Conservation (phyloP, 2,113 vertebrate species). For the Sander vitreus region DNA sequence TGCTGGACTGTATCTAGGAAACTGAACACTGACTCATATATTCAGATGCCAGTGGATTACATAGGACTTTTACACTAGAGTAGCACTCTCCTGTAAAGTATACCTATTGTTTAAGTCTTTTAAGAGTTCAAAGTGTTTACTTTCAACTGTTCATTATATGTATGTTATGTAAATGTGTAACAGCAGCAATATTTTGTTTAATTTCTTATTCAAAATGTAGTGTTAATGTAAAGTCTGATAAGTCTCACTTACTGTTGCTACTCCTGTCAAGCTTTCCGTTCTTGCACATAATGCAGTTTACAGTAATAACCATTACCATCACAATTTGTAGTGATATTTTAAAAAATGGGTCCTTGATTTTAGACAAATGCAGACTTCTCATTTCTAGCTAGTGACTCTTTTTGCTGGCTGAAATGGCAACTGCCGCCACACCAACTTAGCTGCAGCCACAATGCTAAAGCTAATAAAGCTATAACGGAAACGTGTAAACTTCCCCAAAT, state of each 20-base stretch:
- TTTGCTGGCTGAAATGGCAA: too few relatives aligned
- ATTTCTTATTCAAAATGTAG: background rate
- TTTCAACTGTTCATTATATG: too few relatives aligned
- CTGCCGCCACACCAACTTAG: too few relatives aligned
- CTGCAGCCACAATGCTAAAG: too few relatives aligned
- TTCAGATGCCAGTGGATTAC: slow-evolving; percentile 23
- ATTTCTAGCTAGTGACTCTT: too few relatives aligned
- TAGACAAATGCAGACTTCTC: too few relatives aligned
- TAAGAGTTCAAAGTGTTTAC: background rate
- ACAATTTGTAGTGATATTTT: too few relatives aligned
- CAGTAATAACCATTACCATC: background rate
- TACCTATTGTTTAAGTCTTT: background rate
- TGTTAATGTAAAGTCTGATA: background rate
- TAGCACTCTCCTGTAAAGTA: background rate
- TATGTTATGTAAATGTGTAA: background rate
- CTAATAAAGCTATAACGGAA: too few relatives aligned
- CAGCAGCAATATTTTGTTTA: background rate
- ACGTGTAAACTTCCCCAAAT: background rate
- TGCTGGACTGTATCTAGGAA: slow-evolving; percentile 45
- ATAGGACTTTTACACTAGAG: background rate
- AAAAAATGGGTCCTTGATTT: too few relatives aligned
- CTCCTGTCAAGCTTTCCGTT: too few relatives aligned
- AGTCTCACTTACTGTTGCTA: too few relatives aligned
- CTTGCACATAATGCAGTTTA: too few relatives aligned
- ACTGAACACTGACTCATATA: slow-evolving; percentile 11